Conservation (phyloP, 2,797 vertebrate genomes). For the Coregonus ussuriensis region DNA sequence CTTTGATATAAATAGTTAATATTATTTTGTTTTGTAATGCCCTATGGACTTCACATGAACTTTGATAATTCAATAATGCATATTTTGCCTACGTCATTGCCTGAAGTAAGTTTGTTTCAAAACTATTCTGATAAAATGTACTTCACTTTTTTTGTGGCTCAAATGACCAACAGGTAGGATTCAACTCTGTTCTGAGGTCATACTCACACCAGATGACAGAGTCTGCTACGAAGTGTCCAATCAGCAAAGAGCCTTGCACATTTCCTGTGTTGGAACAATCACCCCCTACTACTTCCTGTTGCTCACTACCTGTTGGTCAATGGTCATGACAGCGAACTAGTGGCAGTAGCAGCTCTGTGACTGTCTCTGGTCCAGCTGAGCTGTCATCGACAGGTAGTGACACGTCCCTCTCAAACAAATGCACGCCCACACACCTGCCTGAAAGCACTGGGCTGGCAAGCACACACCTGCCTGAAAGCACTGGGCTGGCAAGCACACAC, state of each 20-base stretch:
- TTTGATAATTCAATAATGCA: no score
- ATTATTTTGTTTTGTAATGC: no score
- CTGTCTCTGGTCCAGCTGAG: slow-evolving; percentile 19
- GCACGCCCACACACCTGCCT: not conserved
- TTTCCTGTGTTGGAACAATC: not conserved
- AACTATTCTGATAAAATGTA: no score
- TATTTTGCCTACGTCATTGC: no score
- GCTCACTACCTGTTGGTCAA: slow-evolving; percentile 22
- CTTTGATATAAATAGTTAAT: not conserved
- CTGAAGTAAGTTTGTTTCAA: no score
- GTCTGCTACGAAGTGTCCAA: not conserved
- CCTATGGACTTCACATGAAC: no score
- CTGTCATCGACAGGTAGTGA: not conserved
- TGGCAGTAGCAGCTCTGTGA: slow-evolving; percentile 35
- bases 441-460: not conserved
- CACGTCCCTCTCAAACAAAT: not conserved
- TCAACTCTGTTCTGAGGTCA: not conserved
- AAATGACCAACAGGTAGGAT: not conserved
- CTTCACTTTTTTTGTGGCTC: no score
- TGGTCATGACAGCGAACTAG: not conserved
- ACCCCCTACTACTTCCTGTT: not conserved
- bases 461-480: not conserved
- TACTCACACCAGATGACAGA: not conserved
- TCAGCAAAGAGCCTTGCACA: not conserved
- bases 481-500: not conserved